phyloP scores from a whole-genome alignment of 2,888 invertebrate species.

The Meiosimyza platycephala region DNA sequence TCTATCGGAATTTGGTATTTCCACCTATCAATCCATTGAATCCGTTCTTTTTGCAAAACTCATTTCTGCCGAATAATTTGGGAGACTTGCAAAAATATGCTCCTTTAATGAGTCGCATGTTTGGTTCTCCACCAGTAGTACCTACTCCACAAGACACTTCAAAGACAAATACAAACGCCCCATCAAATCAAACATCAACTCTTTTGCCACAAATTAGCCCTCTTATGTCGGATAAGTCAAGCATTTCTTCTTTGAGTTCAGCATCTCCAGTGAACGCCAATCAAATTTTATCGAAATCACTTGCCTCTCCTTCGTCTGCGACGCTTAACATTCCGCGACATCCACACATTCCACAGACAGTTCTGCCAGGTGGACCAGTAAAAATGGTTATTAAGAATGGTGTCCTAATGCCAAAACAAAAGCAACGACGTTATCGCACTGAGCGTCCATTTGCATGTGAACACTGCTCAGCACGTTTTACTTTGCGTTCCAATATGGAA shows the following conservation, averaged over 20 bases:
- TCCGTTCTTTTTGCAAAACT: slow-evolving; percentile 75
- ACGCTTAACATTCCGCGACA: slow-evolving; percentile 44
- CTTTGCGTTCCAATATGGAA: slow-evolving; percentile 94
- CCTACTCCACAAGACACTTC: slow-evolving; percentile 24
- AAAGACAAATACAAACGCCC: slow-evolving; percentile 27
- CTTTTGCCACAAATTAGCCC: slow-evolving; percentile 47
- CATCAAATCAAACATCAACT: slow-evolving; percentile 32
- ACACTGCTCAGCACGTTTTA: slow-evolving; percentile 90
- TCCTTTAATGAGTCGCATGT: slow-evolving; percentile 66
- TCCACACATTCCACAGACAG: slow-evolving; percentile 48
- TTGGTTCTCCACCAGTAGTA: slow-evolving; percentile 41
- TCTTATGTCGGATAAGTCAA: slow-evolving; percentile 46
- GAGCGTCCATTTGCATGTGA: slow-evolving; percentile 92
- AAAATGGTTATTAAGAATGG: slow-evolving; percentile 94
- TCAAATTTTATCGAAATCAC: slow-evolving; percentile 52
- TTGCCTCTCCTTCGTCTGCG: slow-evolving; percentile 41
- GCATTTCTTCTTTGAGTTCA: slow-evolving; percentile 42
- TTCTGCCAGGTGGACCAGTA: slow-evolving; percentile 69
- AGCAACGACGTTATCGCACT: slow-evolving; percentile 88
- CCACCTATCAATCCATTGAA: slow-evolving; percentile 74
- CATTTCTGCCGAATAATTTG: slow-evolving; percentile 68
- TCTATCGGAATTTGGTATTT: slow-evolving; percentile 72
- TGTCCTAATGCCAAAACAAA: slow-evolving; percentile 90
- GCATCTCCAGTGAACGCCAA: slow-evolving; percentile 46
- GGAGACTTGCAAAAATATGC: slow-evolving; percentile 73